Evolutionary conservation across 2,113 vertebrate genomes (phyloP).

Genomic region (Andinoacara biseriatus): DNA sequence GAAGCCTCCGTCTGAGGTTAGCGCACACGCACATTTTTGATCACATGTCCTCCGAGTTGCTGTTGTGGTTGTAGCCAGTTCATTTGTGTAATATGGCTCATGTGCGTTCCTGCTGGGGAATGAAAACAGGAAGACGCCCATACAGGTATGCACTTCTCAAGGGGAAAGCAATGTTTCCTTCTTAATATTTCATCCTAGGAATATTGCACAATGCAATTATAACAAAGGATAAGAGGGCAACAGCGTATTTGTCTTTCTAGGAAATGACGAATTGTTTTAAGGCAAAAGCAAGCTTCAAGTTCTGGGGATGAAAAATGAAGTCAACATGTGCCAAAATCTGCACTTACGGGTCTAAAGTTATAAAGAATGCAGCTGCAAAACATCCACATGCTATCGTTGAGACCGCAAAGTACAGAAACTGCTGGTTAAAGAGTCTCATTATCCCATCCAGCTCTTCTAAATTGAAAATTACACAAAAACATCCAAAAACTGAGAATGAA

Average conservation of each 20-base stretch:
- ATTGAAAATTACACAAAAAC: not conserved
- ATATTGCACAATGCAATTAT: too few relatives aligned
- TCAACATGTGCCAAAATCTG: not conserved
- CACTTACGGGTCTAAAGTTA: not conserved
- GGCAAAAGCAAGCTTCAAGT: not conserved
- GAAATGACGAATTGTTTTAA: not conserved
- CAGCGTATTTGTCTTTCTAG: not conserved
- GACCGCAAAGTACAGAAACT: not conserved
- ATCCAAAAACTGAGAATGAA: accelerated
- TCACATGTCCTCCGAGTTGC: too few relatives aligned
- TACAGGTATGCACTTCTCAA: accelerated
- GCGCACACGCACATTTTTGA: too few relatives aligned
- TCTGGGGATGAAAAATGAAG: accelerated
- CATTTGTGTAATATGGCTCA: not conserved
- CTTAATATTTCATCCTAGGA: not conserved
- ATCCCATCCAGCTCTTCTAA: not conserved
- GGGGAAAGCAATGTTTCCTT: too few relatives aligned
- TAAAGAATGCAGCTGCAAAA: accelerated
- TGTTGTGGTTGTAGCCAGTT: not conserved
- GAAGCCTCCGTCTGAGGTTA: not conserved
- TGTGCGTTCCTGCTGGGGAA: not conserved
- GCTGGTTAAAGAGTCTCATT: not conserved
- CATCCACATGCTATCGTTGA: not conserved
- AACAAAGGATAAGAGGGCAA: not conserved
- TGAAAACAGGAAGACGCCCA: not conserved